These are phyloP conservation scores for Nicator chloris DNA, from an alignment of 2,113 vertebrate genomes.

Conservation along the genomic window DNA sequence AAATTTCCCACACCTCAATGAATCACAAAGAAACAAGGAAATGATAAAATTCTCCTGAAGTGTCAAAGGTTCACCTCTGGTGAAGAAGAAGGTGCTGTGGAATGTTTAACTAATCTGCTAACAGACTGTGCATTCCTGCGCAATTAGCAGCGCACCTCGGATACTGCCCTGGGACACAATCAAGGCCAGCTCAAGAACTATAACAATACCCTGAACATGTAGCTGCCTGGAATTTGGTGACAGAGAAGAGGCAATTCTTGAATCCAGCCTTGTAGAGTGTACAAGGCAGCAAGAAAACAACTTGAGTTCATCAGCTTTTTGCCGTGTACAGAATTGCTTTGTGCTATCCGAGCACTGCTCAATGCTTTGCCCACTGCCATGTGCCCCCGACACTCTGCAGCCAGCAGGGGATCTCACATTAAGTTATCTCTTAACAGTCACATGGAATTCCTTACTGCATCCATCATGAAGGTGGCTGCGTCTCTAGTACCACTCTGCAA, in stretches of 20 bases:
- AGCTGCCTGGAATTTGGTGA: not conserved
- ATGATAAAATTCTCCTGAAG: constrained; percentile 13
- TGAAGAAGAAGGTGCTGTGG: not conserved
- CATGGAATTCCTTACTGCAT: not conserved
- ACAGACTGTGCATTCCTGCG: not conserved
- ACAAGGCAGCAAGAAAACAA: not conserved
- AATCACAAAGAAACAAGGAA: constrained; percentile 45
- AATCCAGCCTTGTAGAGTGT: not conserved
- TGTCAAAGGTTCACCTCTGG: constrained; percentile 27
- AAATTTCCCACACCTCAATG: not conserved
- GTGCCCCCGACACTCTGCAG: not conserved
- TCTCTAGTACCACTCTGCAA: not conserved
- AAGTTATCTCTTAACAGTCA: not conserved
- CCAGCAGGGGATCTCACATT: not conserved
- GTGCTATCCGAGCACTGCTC: not conserved
- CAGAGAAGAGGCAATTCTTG: not conserved
- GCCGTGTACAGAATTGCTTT: not conserved
- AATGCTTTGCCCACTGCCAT: not conserved
- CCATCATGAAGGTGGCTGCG: not conserved
- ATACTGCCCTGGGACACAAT: not conserved
- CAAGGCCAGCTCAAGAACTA: not conserved
- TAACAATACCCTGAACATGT: not conserved
- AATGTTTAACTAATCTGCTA: constrained; percentile 14
- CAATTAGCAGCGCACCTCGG: not conserved
- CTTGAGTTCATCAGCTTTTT: not conserved